phyloP scores from a whole-genome alignment of 2,888 invertebrate genomes.

The Cephus pygmeus region DNA sequence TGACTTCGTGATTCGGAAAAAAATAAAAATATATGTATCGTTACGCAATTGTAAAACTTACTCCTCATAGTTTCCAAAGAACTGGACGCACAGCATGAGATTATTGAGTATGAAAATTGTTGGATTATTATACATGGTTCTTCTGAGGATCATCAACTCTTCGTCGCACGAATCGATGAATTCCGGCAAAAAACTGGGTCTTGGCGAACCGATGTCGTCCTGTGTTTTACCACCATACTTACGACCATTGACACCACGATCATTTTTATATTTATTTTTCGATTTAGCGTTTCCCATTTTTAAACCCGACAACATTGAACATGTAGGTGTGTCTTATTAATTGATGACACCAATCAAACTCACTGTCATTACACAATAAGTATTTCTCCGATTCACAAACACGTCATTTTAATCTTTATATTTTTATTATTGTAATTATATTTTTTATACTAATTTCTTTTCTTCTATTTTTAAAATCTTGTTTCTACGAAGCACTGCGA shows the following conservation, averaged over 20 bases:
- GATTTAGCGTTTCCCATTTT: constrained; percentile 43
- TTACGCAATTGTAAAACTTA: constrained; percentile 61
- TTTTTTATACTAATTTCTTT: no score
- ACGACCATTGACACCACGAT: neutral
- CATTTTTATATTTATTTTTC: constrained; percentile 15
- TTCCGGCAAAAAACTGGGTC: constrained; percentile 18
- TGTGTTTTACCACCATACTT: neutral
- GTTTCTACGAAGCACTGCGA: neutral
- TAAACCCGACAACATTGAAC: neutral
- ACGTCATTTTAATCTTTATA: neutral
- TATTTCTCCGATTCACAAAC: neutral
- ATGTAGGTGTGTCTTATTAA: neutral
- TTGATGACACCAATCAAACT: neutral
- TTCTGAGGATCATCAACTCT: constrained; percentile 70
- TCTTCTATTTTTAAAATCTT: neutral
- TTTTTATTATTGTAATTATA: neutral
- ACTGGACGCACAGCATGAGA: constrained; percentile 79
- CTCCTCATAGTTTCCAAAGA: constrained; percentile 84
- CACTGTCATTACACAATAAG: neutral
- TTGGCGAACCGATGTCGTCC: neutral
- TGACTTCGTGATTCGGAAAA: neutral
- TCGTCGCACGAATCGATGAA: constrained; percentile 61
- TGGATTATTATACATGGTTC: constrained; percentile 72
- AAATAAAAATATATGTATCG: neutral
- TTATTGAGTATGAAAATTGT: constrained; percentile 82